Percentiles rank a stretch among this genome's conserved stretches.
These are phyloP conservation scores for Hippoglossus stenolepis DNA, from an alignment of 2,113 vertebrate genomes.

Conservation along the genomic window DNA sequence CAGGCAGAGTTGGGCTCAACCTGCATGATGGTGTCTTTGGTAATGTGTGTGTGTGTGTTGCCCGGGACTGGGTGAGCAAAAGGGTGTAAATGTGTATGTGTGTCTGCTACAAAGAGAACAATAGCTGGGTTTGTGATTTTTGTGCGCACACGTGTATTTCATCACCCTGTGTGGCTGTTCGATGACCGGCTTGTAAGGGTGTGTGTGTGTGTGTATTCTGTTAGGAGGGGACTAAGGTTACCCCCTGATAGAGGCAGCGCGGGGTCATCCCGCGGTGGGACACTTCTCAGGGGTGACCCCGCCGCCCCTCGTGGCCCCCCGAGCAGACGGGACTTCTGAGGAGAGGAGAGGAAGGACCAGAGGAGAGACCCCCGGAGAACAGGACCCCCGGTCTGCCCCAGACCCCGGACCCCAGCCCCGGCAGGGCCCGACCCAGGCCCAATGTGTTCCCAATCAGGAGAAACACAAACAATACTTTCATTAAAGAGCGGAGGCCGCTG, in stretches of 20 bases:
- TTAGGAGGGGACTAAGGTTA: slow-evolving; percentile 88
- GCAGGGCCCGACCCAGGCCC: slow-evolving; percentile 83
- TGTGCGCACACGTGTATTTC: slow-evolving; percentile 58
- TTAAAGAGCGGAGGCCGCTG: slow-evolving; percentile 87
- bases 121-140: slow-evolving; percentile 47
- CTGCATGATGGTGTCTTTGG: slow-evolving; percentile 58
- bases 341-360: slow-evolving; percentile 89
- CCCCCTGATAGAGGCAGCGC: slow-evolving; percentile 85
- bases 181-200: slow-evolving; percentile 57
- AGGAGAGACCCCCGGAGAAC: slow-evolving; percentile 89
- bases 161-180: slow-evolving; percentile 71
- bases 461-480: slow-evolving; percentile 97
- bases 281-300: slow-evolving; percentile 86
- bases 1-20: slow-evolving; percentile 59
- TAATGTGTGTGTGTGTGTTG: slow-evolving; percentile 61
- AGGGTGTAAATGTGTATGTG: slow-evolving; percentile 51
- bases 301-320: slow-evolving; percentile 77
- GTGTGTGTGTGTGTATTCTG: slow-evolving; percentile 81
- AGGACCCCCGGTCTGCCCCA: slow-evolving; percentile 84
- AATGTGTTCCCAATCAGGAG: slow-evolving; percentile 98
- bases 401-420: slow-evolving; percentile 69
- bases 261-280: slow-evolving; percentile 91
- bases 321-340: slow-evolving; percentile 94
- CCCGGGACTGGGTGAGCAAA: slow-evolving; percentile 16
- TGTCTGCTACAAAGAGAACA: slow-evolving; percentile 47